Conservation (phyloP, 2,888 invertebrate genomes). For the Schrankia costaestrigalis region DNA sequence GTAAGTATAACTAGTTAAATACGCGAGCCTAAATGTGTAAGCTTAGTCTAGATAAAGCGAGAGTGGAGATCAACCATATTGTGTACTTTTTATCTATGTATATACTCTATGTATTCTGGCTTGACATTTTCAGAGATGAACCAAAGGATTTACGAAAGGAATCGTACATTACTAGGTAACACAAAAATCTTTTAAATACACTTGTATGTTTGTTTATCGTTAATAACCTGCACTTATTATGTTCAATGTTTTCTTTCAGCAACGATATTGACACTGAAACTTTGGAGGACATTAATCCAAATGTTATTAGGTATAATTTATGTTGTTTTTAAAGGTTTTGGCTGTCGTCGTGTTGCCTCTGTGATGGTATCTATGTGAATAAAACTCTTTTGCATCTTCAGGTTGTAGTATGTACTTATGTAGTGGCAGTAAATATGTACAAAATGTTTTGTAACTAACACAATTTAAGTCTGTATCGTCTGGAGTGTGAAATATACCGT, state of each 20-base stretch:
- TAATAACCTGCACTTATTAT: constrained; percentile 42
- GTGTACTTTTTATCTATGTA: constrained; percentile 21
- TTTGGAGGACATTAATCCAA: constrained; percentile 52
- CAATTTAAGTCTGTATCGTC: constrained; percentile 12
- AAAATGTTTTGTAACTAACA: constrained; percentile 30
- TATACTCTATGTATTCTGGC: constrained; percentile 28
- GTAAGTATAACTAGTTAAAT: too few species aligned
- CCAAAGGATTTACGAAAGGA: constrained; percentile 48
- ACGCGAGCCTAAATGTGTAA: too few species aligned
- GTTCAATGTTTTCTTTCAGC: constrained; percentile 67
- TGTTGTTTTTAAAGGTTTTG: constrained; percentile 41
- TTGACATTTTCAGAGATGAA: constrained; percentile 59
- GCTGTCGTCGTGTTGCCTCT: constrained; percentile 35
- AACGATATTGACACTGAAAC: constrained; percentile 61
- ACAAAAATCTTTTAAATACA: constrained; percentile 27
- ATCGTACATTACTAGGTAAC: constrained; percentile 66
- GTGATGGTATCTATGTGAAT: constrained; percentile 50
- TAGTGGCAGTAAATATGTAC: constrained; percentile 17
- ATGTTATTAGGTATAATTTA: constrained; percentile 68
- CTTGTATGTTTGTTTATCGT: constrained; percentile 16
- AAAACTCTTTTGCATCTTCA: constrained; percentile 34
- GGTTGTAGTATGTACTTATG: constrained; percentile 24
- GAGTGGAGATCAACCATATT: background rate
- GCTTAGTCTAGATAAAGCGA: too few species aligned
- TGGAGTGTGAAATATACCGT: constrained; percentile 9